A percentile compares a stretch with the other conserved stretches of the same genome.
Conservation (phyloP, 2,113 vertebrate species). For the Ictalurus punctatus region DNA sequence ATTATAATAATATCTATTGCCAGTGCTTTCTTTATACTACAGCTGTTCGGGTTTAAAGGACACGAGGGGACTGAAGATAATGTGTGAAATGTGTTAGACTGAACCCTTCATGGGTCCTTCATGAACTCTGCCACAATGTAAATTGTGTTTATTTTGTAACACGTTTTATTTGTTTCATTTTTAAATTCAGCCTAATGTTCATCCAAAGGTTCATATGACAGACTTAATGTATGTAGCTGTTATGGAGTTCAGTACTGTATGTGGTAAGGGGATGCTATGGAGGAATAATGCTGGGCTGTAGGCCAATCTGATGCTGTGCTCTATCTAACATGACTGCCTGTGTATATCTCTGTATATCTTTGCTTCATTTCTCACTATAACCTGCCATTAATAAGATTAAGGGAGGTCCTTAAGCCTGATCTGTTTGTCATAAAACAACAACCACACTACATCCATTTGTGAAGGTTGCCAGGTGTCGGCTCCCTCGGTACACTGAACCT, state of each 20-base stretch:
- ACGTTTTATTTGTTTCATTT: not conserved
- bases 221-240: not conserved
- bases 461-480: slow-evolving; percentile 29
- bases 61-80: not conserved
- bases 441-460: slow-evolving; percentile 6
- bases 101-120: not conserved
- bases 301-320: not conserved
- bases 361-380: not conserved
- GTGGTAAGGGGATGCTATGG: not conserved
- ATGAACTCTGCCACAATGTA: not conserved
- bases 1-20: not conserved
- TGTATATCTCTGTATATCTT: not conserved
- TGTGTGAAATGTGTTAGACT: not conserved
- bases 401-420: not conserved
- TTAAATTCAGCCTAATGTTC: not conserved
- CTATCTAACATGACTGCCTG: not conserved
- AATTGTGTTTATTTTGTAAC: not conserved
- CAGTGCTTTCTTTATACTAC: not conserved
- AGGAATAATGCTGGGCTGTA: not conserved
- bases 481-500: not conserved
- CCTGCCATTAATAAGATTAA: not conserved
- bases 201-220: not conserved
- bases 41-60: not conserved
- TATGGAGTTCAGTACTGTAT: not conserved
- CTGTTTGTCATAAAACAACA: not conserved